phyloP scores from a whole-genome alignment of 2,113 vertebrate genomes.

The Peromyscus polionotus region DNA sequence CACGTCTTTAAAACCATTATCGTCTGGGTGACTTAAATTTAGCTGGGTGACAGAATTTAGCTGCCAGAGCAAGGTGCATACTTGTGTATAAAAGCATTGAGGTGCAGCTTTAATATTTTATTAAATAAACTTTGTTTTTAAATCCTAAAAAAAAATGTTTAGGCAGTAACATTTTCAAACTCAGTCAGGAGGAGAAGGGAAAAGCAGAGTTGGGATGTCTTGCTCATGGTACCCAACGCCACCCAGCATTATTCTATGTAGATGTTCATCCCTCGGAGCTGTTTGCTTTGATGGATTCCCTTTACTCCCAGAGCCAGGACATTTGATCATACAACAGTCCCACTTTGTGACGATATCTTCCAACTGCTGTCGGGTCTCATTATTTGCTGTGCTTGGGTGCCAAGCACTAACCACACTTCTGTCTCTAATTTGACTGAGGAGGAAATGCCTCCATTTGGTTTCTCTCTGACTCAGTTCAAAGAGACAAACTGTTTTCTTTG shows the following conservation, averaged over 20 bases:
- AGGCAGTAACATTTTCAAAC: background rate
- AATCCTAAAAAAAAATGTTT: too few relatives aligned
- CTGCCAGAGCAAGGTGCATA: too few relatives aligned
- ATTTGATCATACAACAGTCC: background rate
- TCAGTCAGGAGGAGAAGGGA: background rate
- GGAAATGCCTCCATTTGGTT: slow-evolving; percentile 23
- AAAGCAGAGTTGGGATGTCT: background rate
- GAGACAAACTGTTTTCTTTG: slow-evolving; percentile 10
- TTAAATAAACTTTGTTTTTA: too few relatives aligned
- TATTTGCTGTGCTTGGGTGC: slow-evolving; percentile 50
- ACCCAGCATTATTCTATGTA: background rate
- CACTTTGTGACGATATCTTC: slow-evolving; percentile 48
- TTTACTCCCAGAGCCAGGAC: background rate
- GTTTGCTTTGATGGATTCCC: background rate
- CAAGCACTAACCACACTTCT: slow-evolving; percentile 44
- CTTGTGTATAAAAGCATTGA: too few relatives aligned
- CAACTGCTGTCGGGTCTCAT: background rate
- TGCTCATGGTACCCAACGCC: background rate
- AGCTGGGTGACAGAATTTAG: too few relatives aligned
- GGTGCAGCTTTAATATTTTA: too few relatives aligned
- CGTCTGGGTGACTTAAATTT: too few relatives aligned
- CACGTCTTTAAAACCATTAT: too few relatives aligned
- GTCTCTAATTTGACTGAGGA: slow-evolving; percentile 28
- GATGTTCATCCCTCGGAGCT: slow-evolving; percentile 12
- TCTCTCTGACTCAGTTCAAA: slow-evolving; percentile 18